Base-by-base conservation (phyloP, 2,113 vertebrate genomes). In the Monopterus albus region DNA sequence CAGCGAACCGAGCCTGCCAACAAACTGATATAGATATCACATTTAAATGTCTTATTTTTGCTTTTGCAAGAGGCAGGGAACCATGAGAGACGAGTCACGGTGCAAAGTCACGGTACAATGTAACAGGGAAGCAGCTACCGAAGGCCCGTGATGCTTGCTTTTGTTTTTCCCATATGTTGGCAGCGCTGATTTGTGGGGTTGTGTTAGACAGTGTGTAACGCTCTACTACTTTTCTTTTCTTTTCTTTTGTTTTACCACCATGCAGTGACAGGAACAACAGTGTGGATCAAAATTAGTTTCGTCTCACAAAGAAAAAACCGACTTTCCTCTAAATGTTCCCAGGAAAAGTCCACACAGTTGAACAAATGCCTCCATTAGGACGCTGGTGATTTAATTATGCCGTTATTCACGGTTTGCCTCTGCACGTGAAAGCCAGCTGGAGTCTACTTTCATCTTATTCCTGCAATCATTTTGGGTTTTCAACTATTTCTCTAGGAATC, bases 21-120 rank as follows among this genome's bases (percentile, higher is more conserved):
- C 43, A 61, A 65, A 57, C 51, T 26, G 79, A 89, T 43, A 71
- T 68, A 45, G 77, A 59, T 57, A 84, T 83, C 57, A 26, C 53
- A 38, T 56, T 59, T 57, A 78, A 67, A 74, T n/a, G 63, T 74
- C 64, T 50, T 72, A 38, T 43, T 63, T 61, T 70, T 67, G 28
- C 35, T 15, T 7, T 18, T 0, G 55, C 66, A 76, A 56, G 72
- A 75, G 50, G 63, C 57, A 78, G 36, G 40, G 71, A 78, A 59
- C 74, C 77, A 42, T 61, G 39, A 40, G 50, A 86, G 56, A 72
- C 74, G 67, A 72, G 68, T 82, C 75, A 67, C 2, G 36, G 36
- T 28, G 72, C 75, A 87, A 88, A 57, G 72, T 87, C 73, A 53
- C 1, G 5, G 31, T 50, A 50, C 11, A 47, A 35, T 55, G 46